Conservation (phyloP, 2,113 vertebrate genomes). For the Tylochromis polylepis region DNA sequence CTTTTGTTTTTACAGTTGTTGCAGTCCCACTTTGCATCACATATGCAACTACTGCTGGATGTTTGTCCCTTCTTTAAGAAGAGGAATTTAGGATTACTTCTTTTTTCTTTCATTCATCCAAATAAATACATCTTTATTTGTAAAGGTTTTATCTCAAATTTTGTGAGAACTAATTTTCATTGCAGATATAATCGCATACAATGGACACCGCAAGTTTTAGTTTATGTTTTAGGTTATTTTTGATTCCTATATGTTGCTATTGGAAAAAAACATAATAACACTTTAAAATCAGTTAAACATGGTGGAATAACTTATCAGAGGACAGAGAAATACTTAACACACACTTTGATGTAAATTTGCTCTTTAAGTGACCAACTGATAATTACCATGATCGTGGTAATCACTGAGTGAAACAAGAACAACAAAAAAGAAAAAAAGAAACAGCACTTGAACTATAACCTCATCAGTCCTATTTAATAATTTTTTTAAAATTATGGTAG, state of each 20-base stretch:
- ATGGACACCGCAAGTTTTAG: neutral
- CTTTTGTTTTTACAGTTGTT: neutral
- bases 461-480: no score
- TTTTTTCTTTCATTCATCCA: neutral
- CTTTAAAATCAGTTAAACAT: no score
- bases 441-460: no score
- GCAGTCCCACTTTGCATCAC: neutral
- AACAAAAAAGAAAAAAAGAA: no score
- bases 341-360: neutral
- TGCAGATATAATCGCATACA: neutral
- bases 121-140: neutral
- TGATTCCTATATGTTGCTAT: neutral
- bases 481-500: no score
- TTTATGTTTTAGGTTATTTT: neutral
- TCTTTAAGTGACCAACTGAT: no score
- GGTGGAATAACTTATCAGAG: no score
- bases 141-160: neutral
- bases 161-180: neutral
- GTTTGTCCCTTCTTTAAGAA: neutral
- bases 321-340: no score
- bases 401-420: no score
- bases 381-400: no score
- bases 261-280: no score
- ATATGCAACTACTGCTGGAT: neutral
- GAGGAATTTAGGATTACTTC: neutral